Conservation (phyloP, 2,888 invertebrate species). For the Elegia similella region DNA sequence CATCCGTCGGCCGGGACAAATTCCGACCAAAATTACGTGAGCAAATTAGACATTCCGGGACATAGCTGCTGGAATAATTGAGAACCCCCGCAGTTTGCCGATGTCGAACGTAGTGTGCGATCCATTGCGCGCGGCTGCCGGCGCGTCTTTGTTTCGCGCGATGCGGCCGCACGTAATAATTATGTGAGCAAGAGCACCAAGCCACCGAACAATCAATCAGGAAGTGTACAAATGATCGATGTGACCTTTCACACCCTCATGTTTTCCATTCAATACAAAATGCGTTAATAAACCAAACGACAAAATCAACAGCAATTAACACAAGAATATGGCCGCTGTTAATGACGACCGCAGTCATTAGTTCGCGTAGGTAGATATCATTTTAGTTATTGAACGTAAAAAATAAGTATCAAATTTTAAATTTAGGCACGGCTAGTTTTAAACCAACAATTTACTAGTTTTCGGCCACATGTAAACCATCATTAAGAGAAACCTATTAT, state of each 20-base stretch:
- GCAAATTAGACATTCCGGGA: constrained; percentile 79
- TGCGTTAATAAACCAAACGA: background rate
- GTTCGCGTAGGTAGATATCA: constrained; percentile 3
- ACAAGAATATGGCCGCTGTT: constrained; percentile 1
- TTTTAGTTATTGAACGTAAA: background rate
- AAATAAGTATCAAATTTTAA: constrained; percentile 13
- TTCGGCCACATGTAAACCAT: constrained; percentile 23
- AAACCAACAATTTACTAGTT: constrained; percentile 21
- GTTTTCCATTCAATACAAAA: background rate
- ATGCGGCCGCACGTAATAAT: constrained; percentile 19
- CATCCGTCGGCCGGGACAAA: constrained; percentile 70
- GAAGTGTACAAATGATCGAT: background rate
- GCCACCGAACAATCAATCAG: background rate
- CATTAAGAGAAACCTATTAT: constrained; percentile 28
- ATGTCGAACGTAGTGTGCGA: constrained; percentile 51
- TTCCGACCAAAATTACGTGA: constrained; percentile 79
- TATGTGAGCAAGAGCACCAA: background rate
- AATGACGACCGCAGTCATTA: constrained; percentile 1
- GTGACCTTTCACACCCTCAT: background rate
- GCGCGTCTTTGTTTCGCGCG: background rate
- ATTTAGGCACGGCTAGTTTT: constrained; percentile 17
- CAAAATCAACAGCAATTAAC: constrained; percentile 17
- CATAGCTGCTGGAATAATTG: constrained; percentile 72
- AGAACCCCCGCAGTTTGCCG: constrained; percentile 52
- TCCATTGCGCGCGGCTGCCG: constrained; percentile 29